These are phyloP conservation scores for Laupala kohalensis DNA, from an alignment of 1,140 invertebrate genomes.

Conservation along the genomic window DNA sequence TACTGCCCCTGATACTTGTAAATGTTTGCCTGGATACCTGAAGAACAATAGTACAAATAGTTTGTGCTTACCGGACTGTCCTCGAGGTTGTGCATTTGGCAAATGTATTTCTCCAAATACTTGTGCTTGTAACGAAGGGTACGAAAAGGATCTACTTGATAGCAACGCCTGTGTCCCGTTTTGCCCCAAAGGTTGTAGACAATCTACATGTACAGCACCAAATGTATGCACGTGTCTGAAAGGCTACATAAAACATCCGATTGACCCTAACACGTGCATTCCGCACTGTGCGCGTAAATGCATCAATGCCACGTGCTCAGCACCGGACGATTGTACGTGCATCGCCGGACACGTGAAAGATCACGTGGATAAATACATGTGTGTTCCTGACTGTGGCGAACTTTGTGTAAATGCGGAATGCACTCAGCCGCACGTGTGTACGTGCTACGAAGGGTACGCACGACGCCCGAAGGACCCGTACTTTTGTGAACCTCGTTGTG, in stretches of 20 bases:
- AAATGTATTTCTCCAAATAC: conserved; percentile 13
- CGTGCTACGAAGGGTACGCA: background rate
- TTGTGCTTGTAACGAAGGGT: conserved; percentile 14
- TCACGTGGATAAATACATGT: background rate
- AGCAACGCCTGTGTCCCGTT: conserved; percentile 34
- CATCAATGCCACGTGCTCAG: conserved; percentile 29
- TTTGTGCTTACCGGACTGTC: conserved; percentile 1
- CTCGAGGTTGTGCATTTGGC: conserved; percentile 16
- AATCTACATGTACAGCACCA: conserved; percentile 41
- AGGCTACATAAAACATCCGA: conserved; percentile 18
- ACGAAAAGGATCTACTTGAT: conserved; percentile 13
- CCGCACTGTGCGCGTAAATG: conserved; percentile 26
- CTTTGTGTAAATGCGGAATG: background rate
- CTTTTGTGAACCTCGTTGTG: background rate
- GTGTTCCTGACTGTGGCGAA: background rate
- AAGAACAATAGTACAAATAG: background rate
- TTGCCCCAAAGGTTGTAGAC: conserved; percentile 39
- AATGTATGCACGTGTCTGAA: conserved; percentile 34
- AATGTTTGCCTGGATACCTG: background rate
- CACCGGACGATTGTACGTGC: conserved; percentile 28
- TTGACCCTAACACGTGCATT: conserved; percentile 20
- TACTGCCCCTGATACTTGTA: conserved; percentile 7
- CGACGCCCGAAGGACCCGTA: background rate
- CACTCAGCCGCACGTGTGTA: background rate
- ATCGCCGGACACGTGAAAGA: conserved; percentile 25